A percentile compares a stretch with the other conserved stretches of the same genome.
These are phyloP conservation scores for Sphaerophoria taeniata DNA, from an alignment of 2,888 invertebrate species.

Conservation along the genomic window DNA sequence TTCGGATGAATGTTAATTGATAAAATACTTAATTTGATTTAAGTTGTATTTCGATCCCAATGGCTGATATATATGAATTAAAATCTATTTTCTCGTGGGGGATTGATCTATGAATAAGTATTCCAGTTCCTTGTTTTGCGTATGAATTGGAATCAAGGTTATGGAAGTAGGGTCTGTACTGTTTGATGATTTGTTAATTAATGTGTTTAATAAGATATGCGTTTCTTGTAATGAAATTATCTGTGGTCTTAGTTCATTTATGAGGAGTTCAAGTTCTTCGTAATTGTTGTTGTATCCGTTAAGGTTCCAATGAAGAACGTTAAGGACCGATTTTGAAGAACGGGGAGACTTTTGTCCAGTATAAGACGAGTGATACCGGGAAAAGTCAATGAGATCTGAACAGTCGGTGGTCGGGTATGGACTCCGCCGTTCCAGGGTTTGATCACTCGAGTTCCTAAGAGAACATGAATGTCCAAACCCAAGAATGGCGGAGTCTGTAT, in stretches of 20 bases:
- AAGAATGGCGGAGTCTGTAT: no score
- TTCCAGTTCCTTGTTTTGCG: constrained; percentile 5
- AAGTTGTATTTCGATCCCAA: constrained; percentile 47
- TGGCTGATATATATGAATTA: not conserved
- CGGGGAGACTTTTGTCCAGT: no score
- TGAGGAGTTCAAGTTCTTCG: not conserved
- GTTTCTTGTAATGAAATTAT: constrained; percentile 3
- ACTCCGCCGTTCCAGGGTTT: not conserved
- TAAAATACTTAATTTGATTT: constrained; percentile 32
- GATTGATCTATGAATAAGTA: constrained; percentile 19
- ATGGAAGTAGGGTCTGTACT: not conserved
- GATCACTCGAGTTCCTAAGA: not conserved
- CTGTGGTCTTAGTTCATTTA: not conserved
- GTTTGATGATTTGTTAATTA: not conserved
- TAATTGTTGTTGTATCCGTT: not conserved
- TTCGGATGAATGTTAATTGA: constrained; percentile 39
- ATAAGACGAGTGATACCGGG: not conserved
- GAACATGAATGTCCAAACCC: not conserved
- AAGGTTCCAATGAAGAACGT: not conserved
- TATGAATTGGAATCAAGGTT: not conserved
- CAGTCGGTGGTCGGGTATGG: not conserved
- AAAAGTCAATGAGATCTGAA: not conserved
- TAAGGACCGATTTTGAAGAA: not conserved
- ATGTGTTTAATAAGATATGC: not conserved
- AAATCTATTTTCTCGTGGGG: constrained; percentile 44